Evolutionary conservation across 1,140 invertebrate genomes (phyloP).

Genomic region (Philotrypesis tridentata): DNA sequence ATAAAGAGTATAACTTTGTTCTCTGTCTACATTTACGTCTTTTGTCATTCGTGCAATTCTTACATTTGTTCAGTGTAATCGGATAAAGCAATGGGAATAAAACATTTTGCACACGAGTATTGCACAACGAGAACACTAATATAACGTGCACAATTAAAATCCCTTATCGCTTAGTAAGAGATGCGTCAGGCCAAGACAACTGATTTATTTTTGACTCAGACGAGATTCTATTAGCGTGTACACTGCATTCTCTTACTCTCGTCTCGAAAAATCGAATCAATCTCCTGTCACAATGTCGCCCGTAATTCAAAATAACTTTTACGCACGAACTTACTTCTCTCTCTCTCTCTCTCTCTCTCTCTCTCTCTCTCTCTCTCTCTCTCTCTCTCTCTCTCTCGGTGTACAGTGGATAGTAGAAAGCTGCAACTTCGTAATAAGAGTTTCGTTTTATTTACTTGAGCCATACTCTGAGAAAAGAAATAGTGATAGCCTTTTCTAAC

Average conservation of each 20-base stretch:
- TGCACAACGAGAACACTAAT: no score
- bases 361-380: background rate
- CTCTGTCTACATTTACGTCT: no score
- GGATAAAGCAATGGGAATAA: no score
- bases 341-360: background rate
- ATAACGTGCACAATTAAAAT: background rate
- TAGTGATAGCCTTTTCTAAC: no score
- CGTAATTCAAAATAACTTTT: conserved; percentile 34
- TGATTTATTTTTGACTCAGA: conserved; percentile 35
- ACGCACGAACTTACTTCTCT: background rate
- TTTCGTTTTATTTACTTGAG: background rate
- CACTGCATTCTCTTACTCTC: conserved; percentile 23
- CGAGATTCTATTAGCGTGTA: conserved; percentile 19
- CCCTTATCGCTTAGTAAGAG: background rate
- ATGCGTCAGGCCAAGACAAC: conserved; percentile 6
- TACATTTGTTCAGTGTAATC: no score
- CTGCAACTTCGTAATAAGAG: background rate
- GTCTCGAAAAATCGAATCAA: conserved; percentile 22
- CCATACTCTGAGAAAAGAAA: no score
- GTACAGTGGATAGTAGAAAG: background rate
- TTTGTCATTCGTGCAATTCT: no score
- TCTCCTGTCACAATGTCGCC: background rate
- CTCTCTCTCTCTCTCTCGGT: no score
- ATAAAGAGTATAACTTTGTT: no score
- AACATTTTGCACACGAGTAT: no score